Evolutionary conservation across 2,797 vertebrate species (phyloP), one percentile per base, ranked within the genome.

Genomic region (Erpetoichthys calabaricus): DNA sequence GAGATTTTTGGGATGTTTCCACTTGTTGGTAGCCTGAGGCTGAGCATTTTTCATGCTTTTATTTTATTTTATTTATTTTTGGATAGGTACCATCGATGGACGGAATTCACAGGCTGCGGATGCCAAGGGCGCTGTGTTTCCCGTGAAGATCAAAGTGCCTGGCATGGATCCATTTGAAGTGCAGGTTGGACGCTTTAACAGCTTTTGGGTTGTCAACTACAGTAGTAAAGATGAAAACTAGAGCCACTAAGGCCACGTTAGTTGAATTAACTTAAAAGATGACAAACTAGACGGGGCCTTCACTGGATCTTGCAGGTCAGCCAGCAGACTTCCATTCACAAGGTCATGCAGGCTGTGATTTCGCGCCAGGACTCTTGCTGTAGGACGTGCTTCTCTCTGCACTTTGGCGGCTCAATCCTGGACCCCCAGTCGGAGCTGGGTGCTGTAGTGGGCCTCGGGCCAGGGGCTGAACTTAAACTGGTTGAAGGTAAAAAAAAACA

Each of bases 101-200:
- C 25, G 25, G 25, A 25, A 25, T 25, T 25, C 42, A 5, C 62
- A 45, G 51, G 68, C 64, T 5, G 70, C 68, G 4, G 79, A 86
- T 3, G 47, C 9, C 5, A 55, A 55, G 0, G 77, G 78, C 58
- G 59, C 74, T 7, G 75, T 77, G 1, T 80, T 83, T 68, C 63
- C 73, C 55, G 76, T 89, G 60, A 89, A 87, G 74, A 75, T 89
- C 66, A 86, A 88, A 62, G 84, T 87, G 42, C 79, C 81, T 8
- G 86, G 86, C 63, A 67, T 86, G 2, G 87, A 89, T 56, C 42
- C 76, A 1, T 85, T 89, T 71, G 87, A 89, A 70, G 59, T 87
- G 60, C 84, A 85, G 83, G 87, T 89, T 70, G 70, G 47, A 6
- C 25, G 25, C 25, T 25, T 25, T 25, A 25, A 25, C 25, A 25